These are phyloP conservation scores for Ameiurus melas DNA, from an alignment of 2,113 vertebrate genomes.

Conservation along the genomic window DNA sequence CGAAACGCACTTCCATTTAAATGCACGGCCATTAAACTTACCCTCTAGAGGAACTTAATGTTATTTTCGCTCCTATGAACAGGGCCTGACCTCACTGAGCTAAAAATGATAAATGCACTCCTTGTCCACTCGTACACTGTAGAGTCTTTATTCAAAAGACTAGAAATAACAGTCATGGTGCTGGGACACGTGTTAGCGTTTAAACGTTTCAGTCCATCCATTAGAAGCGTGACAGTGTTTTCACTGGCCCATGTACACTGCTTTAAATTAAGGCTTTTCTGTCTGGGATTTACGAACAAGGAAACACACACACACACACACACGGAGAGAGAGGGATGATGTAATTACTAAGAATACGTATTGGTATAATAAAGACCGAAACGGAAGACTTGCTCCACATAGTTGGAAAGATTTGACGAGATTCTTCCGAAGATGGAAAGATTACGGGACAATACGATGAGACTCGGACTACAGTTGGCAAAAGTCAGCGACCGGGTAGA, in stretches of 20 bases:
- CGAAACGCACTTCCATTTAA: neutral
- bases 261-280: constrained; percentile 10
- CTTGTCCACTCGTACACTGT: constrained; percentile 10
- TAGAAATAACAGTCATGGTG: constrained; percentile 17
- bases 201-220: constrained; percentile 30
- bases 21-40: neutral
- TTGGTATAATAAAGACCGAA: neutral
- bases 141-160: constrained; percentile 27
- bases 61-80: neutral
- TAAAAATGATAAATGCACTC: neutral
- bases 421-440: neutral
- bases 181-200: constrained; percentile 24
- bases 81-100: neutral
- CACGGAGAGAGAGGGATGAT: neutral
- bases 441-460: neutral
- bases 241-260: constrained; percentile 14
- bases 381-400: neutral
- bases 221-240: constrained; percentile 28
- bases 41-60: neutral
- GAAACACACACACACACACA: neutral
- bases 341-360: neutral
- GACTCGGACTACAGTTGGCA: neutral
- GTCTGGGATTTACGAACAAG: neutral
- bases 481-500: neutral
- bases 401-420: neutral